These are phyloP conservation scores for Chionomys nivalis DNA, from an alignment of 2,113 vertebrate species.

Conservation along the genomic window DNA sequence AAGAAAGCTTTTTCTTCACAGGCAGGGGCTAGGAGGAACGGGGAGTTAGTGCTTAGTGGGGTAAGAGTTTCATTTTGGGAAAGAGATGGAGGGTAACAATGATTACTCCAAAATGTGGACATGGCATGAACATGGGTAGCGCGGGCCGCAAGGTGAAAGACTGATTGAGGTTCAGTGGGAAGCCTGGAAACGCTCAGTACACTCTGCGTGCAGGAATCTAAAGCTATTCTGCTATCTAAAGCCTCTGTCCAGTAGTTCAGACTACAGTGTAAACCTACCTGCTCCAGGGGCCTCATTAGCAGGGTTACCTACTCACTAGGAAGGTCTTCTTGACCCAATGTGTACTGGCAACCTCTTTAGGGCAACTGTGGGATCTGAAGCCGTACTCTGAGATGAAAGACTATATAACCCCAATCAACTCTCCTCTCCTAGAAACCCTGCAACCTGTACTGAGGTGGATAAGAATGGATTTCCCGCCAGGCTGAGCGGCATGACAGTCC, in stretches of 20 bases:
- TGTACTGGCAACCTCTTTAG: neutral
- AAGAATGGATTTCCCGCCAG: neutral
- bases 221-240: neutral
- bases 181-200: neutral
- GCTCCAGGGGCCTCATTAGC: neutral
- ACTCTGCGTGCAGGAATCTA: neutral
- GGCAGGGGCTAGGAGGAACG: neutral
- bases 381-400: neutral
- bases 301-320: neutral
- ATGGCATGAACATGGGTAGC: too few relatives aligned
- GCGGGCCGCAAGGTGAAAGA: too few relatives aligned
- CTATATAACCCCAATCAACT: neutral
- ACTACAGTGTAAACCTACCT: rapidly evolving
- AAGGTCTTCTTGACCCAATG: neutral
- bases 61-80: neutral
- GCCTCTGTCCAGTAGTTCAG: neutral
- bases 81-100: neutral
- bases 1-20: neutral
- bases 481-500: neutral
- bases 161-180: neutral
- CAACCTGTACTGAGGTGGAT: neutral
- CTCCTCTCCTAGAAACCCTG: neutral
- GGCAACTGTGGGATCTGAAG: neutral
- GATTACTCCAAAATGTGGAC: neutral
- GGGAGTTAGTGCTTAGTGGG: neutral